Base-by-base conservation (phyloP, 1,140 invertebrate genomes). In the Ooceraea biroi region DNA sequence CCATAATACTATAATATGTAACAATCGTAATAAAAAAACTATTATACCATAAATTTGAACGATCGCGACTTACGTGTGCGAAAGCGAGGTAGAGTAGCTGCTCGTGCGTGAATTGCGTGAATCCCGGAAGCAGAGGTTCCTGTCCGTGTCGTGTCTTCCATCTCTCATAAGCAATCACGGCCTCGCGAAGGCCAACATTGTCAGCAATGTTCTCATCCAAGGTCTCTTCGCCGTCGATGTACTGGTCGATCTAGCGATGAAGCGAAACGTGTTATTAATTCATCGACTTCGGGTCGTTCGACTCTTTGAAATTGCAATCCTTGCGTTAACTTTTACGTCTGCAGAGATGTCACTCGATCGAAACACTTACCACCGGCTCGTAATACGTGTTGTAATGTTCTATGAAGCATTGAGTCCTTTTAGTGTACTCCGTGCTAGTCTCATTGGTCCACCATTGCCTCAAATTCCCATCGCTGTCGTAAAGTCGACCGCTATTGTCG, bases 61-160 rank as follows among this genome's bases (percentile, higher is more conserved):
- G 36, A 22, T 72, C 61, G 14, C 36, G 36, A 0, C 96, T 95
- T 94, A 97, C 97, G 94, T 98, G 98, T 30, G 97, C 97, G 93
- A 96, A 98, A n/a, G 97, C 96, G 11, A 99, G 95, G 94, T 98
- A 99, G 91, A 99, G 98, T 19, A 99, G 94, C 93, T 99, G 98
- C 57, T 98, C 96, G 58, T 96, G 95, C 0, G 96, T 96, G 61
- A 96, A 96, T 61, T 96, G 90, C 69, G 97, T 96, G 83, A 98
- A 96, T 22, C 98, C 97, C 0, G 98, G 98, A 46, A 98, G 92
- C 78, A 95, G 93, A 0, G 93, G 92, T 89, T 97, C 97, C 3
- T 91, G 91, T 0, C 96, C 96, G 72, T 95, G 90, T 73, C 95
- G 94, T 41, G 94, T 91, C 7, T 96, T 94, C 93, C 96, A 97